Percentiles rank a stretch among this genome's conserved stretches.
phyloP scores from a whole-genome alignment of 2,113 vertebrate species.

The Willisornis vidua region DNA sequence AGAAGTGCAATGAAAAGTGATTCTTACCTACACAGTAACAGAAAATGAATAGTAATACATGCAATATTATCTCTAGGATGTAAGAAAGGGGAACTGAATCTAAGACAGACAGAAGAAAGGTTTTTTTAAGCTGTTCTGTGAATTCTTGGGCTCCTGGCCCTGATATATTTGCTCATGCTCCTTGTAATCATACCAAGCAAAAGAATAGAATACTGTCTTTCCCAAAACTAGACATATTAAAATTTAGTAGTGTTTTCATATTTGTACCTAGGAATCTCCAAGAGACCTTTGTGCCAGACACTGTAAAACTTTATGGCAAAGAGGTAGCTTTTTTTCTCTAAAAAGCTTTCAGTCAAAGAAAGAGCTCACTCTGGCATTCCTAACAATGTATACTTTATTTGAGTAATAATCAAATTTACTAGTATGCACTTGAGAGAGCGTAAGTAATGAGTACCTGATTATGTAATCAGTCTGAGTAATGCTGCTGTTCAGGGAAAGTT shows the following conservation, averaged over 20 bases:
- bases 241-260: neutral
- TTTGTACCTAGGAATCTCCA: neutral
- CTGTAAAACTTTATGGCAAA: conserved; percentile 32
- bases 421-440: neutral
- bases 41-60: neutral
- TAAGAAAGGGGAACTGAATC: neutral
- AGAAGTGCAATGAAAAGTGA: neutral
- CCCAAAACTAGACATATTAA: conserved; percentile 9
- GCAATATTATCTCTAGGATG: neutral
- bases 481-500: neutral
- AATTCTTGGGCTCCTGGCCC: neutral
- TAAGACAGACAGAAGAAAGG: neutral
- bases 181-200: neutral
- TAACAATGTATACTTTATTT: conserved; percentile 23
- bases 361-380: neutral
- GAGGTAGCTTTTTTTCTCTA: neutral
- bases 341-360: neutral
- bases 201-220: neutral
- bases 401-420: conserved; percentile 6
- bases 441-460: neutral
- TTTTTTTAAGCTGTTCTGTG: neutral
- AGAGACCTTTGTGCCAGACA: neutral
- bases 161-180: neutral
- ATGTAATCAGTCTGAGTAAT: neutral
- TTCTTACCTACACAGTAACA: neutral